These are phyloP conservation scores for Scaptodrosophila latifasciaeformis DNA, from an alignment of 2,888 invertebrate genomes.

Conservation along the genomic window DNA sequence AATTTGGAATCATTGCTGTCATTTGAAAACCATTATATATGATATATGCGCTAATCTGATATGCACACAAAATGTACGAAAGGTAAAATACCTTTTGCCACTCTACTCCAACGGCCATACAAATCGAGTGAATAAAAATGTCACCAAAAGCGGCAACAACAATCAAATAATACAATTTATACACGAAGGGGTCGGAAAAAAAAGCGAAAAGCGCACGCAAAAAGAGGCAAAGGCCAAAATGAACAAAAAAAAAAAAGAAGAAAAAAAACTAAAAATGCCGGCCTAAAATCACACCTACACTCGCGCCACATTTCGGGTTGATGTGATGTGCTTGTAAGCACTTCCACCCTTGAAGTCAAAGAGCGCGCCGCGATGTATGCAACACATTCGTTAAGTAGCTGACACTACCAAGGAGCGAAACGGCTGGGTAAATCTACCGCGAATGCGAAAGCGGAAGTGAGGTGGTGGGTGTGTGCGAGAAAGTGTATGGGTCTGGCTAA, in stretches of 20 bases:
- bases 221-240: constrained; percentile 21
- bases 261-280: constrained; percentile 40
- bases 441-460: too few species aligned
- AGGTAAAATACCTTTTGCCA: too few species aligned
- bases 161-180: constrained; percentile 48
- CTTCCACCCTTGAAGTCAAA: too few species aligned
- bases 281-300: neutral
- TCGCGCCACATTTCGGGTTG: neutral
- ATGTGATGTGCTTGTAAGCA: neutral
- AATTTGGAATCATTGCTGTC: constrained; percentile 64
- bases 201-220: constrained; percentile 34
- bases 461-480: neutral
- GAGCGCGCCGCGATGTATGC: constrained; percentile 45
- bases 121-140: constrained; percentile 53
- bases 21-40: constrained; percentile 61
- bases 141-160: constrained; percentile 50
- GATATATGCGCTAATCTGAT: constrained; percentile 65
- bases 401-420: too few species aligned
- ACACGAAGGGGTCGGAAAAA: constrained; percentile 38
- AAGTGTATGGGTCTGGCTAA: constrained; percentile 2
- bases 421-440: too few species aligned
- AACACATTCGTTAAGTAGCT: constrained; percentile 63
- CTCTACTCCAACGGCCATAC: constrained; percentile 11
- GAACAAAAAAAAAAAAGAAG: too few species aligned
- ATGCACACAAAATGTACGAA: constrained; percentile 37